These are phyloP conservation scores for Siderastrea siderea DNA, from an alignment of 92 coral and sea anemone species.

Conservation along the genomic window DNA sequence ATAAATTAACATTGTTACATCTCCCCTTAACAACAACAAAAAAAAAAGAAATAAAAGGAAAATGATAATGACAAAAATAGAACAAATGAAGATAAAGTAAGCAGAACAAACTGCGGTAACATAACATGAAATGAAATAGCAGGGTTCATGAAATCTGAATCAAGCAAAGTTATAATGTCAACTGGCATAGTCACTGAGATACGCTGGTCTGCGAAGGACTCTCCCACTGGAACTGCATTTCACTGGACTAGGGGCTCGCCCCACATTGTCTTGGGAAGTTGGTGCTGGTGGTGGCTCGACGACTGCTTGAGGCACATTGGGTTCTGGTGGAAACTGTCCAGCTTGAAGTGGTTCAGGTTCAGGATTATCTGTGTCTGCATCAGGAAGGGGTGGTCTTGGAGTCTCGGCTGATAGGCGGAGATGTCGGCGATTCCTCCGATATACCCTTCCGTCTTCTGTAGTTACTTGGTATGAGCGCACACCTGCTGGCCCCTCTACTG, in stretches of 20 bases:
- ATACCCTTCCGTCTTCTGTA: slow-evolving; percentile 33
- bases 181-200: slow-evolving; percentile 30
- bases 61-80: no score
- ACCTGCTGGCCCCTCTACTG: slow-evolving; percentile 24
- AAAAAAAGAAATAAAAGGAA: no score
- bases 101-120: no score
- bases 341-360: slow-evolving; percentile 2
- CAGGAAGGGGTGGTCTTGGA: slow-evolving; percentile 12
- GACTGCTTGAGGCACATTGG: neutral
- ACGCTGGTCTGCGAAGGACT: slow-evolving; percentile 31
- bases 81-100: no score
- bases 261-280: neutral
- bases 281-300: slow-evolving; percentile 9
- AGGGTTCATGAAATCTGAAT: no score
- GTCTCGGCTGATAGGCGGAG: slow-evolving; percentile 11
- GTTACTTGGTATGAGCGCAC: slow-evolving; percentile 21
- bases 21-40: no score
- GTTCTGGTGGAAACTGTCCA: slow-evolving; percentile 14
- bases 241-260: neutral
- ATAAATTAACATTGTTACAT: no score
- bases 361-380: neutral
- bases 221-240: slow-evolving; percentile 26
- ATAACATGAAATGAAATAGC: no score
- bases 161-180: neutral
- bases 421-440: slow-evolving; percentile 26